Base-by-base conservation (phyloP, 2,113 vertebrate genomes). In the Syngnathus typhle region DNA sequence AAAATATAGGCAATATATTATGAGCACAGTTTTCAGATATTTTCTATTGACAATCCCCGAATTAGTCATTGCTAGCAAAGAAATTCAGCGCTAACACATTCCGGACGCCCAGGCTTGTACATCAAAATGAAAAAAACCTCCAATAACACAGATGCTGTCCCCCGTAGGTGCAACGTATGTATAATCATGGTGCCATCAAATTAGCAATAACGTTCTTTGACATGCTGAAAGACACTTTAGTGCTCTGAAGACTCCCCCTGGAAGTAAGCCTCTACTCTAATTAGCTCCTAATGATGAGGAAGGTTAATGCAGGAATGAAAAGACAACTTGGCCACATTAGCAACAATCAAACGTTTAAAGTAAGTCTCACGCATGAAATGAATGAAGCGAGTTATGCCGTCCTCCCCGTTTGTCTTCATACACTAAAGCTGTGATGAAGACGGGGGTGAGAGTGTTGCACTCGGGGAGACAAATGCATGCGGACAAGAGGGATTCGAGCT, bases 251-350 rank as follows among this genome's bases (percentile, higher is more conserved):
- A 16, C 32, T 59, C 56, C 56, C 27, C 56, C 15, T 59, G 56
- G 56, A 59, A 32, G 15, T 18, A 37, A 59, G 32, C 7, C 56
- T 18, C 5, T 18, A 59, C 56, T 59, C 36, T 18, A 37, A 59
- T 37, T 59, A 36, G 7, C 36, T 59, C 55, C 55, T 58, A 58
- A 58, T 37, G 55, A 13, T 7, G 55, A 37, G 32, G 32, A 59
- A 59, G 56, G 56, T 59, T 59, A 59, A 37, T 37, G 56, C 12
- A 37, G 36, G 54, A 56, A 5, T 56, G 54, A 56, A 59, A 37
- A 18, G 56, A 49, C 56, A 59, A 38, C 38, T 61, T 41, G 21
- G 60, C 19, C 60, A 61, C 38, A 61, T 41, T 43, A 13, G 56
- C 3, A 37, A 37, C 32, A 59, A 38, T 61, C 60, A 43, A 11